phyloP scores from a whole-genome alignment of 2,888 invertebrate genomes.

The Nomada fucata region DNA sequence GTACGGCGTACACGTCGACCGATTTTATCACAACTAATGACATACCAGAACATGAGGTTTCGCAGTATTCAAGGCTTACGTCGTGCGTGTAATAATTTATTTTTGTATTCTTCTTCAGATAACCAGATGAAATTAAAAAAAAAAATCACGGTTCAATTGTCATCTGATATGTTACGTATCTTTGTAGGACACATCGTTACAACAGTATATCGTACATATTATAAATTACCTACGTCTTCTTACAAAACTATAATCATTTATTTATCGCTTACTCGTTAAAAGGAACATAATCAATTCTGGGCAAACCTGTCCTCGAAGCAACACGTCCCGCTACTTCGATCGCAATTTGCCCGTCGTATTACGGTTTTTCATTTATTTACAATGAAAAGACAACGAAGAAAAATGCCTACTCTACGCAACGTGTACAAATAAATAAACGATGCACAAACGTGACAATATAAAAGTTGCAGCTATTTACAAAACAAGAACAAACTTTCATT shows the following conservation, averaged over 20 bases:
- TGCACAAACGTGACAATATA: constrained; percentile 61
- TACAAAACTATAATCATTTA: constrained; percentile 46
- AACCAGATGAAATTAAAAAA: constrained; percentile 3
- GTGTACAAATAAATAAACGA: constrained; percentile 67
- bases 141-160: constrained; percentile 36
- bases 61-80: not conserved
- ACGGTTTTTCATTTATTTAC: constrained; percentile 57
- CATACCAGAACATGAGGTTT: not conserved
- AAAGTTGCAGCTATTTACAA: constrained; percentile 74
- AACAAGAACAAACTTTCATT: constrained; percentile 34
- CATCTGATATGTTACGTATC: constrained; percentile 25
- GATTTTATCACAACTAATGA: constrained; percentile 25
- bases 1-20: no score
- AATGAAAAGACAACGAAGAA: constrained; percentile 32
- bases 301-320: not conserved
- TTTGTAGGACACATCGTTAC: constrained; percentile 20
- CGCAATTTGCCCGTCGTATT: constrained; percentile 17
- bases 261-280: constrained; percentile 6
- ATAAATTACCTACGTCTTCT: constrained; percentile 8
- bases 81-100: not conserved
- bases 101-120: no score
- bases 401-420: constrained; percentile 42
- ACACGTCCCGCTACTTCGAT: not conserved
- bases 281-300: constrained; percentile 21
- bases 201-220: constrained; percentile 28